phyloP scores from a whole-genome alignment of 2,113 vertebrate species.

The Sakesphorus luctuosus region DNA sequence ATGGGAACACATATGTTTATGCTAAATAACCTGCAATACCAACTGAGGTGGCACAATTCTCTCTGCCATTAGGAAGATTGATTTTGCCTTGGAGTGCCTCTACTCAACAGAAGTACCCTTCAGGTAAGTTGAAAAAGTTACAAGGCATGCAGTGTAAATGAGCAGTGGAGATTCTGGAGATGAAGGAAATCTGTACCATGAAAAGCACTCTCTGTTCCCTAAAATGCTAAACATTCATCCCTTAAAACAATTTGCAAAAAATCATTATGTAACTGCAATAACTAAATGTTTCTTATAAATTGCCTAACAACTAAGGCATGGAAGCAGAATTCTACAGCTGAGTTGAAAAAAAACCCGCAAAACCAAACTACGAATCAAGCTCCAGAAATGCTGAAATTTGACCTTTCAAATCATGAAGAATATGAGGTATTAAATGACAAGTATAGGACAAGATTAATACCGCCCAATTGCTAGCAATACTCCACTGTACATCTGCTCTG shows the following conservation, averaged over 20 bases:
- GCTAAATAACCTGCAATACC: conserved; percentile 69
- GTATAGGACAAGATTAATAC: not conserved
- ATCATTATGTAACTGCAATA: not conserved
- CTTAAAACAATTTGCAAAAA: not conserved
- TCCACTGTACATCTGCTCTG: not conserved
- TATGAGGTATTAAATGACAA: not conserved
- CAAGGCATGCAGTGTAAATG: conserved; percentile 45
- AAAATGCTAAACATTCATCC: not conserved
- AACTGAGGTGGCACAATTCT: conserved; percentile 50
- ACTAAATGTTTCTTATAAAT: not conserved
- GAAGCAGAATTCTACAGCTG: not conserved
- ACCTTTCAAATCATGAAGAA: not conserved
- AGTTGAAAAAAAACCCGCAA: not conserved
- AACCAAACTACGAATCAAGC: fast-evolving
- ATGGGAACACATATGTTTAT: conserved; percentile 71
- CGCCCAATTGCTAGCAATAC: not conserved
- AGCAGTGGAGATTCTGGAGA: conserved; percentile 31
- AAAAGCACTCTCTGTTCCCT: not conserved
- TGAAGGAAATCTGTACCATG: not conserved
- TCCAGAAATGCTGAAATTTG: not conserved
- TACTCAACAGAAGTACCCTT: conserved; percentile 62
- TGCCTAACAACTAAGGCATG: not conserved
- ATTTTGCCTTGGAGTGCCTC: conserved; percentile 63
- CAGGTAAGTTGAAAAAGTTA: conserved; percentile 68
- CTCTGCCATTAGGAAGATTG: conserved; percentile 60